Evolutionary conservation across 2,888 invertebrate genomes (phyloP).

Genomic region (Luperina nickerlii): DNA sequence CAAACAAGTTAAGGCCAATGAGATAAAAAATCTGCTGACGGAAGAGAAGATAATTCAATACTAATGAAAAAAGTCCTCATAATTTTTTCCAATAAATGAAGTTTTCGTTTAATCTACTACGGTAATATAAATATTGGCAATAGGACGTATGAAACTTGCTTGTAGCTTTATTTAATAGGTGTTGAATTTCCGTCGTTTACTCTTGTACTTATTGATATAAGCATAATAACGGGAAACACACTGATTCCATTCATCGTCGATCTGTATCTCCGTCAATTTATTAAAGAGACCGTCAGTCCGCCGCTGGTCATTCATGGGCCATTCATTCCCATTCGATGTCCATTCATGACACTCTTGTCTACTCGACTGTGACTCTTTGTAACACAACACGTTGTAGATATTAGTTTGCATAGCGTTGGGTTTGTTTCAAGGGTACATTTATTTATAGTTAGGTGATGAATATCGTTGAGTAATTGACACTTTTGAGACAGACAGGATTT

Average conservation of each 20-base stretch:
- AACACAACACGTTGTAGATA: slow-evolving; percentile 15
- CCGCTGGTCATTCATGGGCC: slow-evolving; percentile 33
- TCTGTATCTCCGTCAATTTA: slow-evolving; percentile 19
- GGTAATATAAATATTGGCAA: neutral
- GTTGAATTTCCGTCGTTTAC: neutral
- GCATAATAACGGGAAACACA: slow-evolving; percentile 11
- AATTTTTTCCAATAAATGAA: neutral
- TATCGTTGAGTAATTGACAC: slow-evolving; percentile 9
- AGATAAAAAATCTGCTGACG: no score
- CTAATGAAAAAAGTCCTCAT: neutral
- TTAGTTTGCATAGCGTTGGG: neutral
- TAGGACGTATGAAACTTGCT: neutral
- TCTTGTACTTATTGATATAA: neutral
- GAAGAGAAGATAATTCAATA: neutral
- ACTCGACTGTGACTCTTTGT: slow-evolving; percentile 30
- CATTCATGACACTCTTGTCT: slow-evolving; percentile 46
- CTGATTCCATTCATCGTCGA: slow-evolving; percentile 22
- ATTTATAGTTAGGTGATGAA: neutral
- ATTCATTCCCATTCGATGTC: slow-evolving; percentile 31
- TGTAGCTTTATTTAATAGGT: neutral
- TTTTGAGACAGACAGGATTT: neutral
- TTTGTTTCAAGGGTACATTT: slow-evolving; percentile 42
- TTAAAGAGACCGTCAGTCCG: slow-evolving; percentile 26
- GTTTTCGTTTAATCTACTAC: neutral
- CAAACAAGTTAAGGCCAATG: neutral